Percentiles rank a stretch among this genome's conserved stretches.
These are phyloP conservation scores for Cephalopholis sonnerati DNA, from an alignment of 2,113 vertebrate species.

Conservation along the genomic window DNA sequence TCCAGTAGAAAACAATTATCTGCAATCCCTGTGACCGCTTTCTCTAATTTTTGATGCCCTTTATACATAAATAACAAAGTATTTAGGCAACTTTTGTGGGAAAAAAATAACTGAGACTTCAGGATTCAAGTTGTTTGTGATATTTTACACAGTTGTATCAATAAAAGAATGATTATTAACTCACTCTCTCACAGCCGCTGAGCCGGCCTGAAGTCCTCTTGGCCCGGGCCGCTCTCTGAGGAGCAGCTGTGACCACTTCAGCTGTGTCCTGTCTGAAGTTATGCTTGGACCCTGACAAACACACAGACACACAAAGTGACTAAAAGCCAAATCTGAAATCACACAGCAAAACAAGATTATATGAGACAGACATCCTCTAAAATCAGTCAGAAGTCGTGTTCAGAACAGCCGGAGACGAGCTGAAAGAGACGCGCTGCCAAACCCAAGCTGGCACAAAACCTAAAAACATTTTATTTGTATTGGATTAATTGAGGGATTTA, in stretches of 20 bases:
- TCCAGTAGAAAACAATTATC: neutral
- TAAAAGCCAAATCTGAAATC: neutral
- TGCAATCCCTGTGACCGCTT: neutral
- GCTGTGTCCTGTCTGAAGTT: conserved; percentile 72
- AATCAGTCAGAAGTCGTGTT: neutral
- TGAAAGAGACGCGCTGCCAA: neutral
- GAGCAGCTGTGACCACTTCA: conserved; percentile 73
- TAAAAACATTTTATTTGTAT: neutral
- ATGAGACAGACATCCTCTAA: neutral
- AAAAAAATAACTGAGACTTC: too few relatives aligned
- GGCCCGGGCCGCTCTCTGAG: conserved; percentile 64
- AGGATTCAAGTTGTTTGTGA: neutral
- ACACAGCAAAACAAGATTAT: neutral
- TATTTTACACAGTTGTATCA: too few relatives aligned
- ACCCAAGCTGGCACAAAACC: conserved; percentile 13
- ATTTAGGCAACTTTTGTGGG: too few relatives aligned
- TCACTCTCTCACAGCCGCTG: conserved; percentile 81
- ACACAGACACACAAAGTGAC: conserved; percentile 15
- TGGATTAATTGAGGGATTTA: conserved; percentile 22
- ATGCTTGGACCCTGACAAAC: conserved; percentile 74
- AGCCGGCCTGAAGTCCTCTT: conserved; percentile 73
- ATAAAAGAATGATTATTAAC: too few relatives aligned
- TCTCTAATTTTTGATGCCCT: too few relatives aligned
- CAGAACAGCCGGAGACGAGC: neutral
- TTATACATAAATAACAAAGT: neutral